Evolutionary conservation across 2,888 invertebrate genomes (phyloP), one percentile per base, ranked within the genome.

Genomic region (Epicampocera succincta): DNA sequence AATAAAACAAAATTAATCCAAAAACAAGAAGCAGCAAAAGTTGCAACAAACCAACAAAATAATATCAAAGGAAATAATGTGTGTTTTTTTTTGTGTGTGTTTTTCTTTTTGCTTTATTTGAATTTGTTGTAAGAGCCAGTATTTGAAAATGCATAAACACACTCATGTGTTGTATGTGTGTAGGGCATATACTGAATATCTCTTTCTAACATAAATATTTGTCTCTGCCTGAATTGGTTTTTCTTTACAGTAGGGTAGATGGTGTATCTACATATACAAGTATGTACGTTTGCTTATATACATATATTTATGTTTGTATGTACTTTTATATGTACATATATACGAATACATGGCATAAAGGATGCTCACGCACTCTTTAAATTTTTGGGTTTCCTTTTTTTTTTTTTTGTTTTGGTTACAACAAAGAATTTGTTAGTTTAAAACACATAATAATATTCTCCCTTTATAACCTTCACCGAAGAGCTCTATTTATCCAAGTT

Each of bases 381-480:
- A 33, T 33, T 44, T 68, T 66, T 19, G 17, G 12, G n/a, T n/a
- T n/a, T n/a, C n/a, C n/a, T n/a, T n/a, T n/a, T n/a, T n/a, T n/a
- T n/a, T 60, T 21, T 12, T n/a, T 38, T 11, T 60, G 3, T 68
- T 68, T 54, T 1, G 44, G 0, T 12, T 50, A 84, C 76, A 68
- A 83, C 69, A 80, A 85, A 84, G 69, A 68, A 74, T 71, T 54
- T 58, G 44, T 44, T 78, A 15, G 17, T 17, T 25, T 72, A 71
- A 42, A 69, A 48, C 6, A 29, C 29, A 29, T 54, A 58, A 29
- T 61, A 40, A 52, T 42, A 38, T 21, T 73, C 50, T 44, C 56
- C 56, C 82, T 76, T n/a, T 72, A 74, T 80, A 83, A 84, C 85
- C 83, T 82, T 84, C 78, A 84, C 80, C 79, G 75, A 83, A 83